phyloP scores from a whole-genome alignment of 2,888 invertebrate genomes.

The Rugalucina vietnamica region DNA sequence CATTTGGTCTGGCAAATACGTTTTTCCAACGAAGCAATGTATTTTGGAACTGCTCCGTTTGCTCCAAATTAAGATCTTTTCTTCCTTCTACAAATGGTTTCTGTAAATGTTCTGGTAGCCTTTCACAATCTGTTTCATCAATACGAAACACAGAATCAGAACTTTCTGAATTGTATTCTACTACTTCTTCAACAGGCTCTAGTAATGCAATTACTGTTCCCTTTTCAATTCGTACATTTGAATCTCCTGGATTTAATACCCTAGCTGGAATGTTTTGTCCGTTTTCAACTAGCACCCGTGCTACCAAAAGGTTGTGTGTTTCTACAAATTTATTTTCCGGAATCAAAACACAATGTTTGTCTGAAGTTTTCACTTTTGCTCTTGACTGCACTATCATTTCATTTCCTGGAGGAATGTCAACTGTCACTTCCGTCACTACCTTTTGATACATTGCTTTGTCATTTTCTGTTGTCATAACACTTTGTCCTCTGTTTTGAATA shows the following conservation, averaged over 20 bases:
- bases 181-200: background rate
- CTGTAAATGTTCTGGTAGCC: background rate
- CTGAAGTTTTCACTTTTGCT: background rate
- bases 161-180: background rate
- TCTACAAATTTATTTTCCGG: background rate
- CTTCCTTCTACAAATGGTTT: background rate
- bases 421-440: background rate
- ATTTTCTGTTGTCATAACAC: background rate
- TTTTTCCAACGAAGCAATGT: background rate
- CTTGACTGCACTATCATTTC: background rate
- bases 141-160: background rate
- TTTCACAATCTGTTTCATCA: background rate
- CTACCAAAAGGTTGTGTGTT: background rate
- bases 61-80: background rate
- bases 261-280: background rate
- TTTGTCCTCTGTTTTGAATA: background rate
- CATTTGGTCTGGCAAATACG: background rate
- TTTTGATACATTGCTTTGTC: background rate
- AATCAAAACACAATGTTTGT: background rate
- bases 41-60: background rate
- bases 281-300: background rate
- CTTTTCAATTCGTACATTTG: background rate
- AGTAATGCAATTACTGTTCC: background rate
- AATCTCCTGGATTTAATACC: constrained; percentile 7
- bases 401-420: background rate